Evolutionary conservation across 1,140 invertebrate species (phyloP).

Genomic region (Mercenaria mercenaria): DNA sequence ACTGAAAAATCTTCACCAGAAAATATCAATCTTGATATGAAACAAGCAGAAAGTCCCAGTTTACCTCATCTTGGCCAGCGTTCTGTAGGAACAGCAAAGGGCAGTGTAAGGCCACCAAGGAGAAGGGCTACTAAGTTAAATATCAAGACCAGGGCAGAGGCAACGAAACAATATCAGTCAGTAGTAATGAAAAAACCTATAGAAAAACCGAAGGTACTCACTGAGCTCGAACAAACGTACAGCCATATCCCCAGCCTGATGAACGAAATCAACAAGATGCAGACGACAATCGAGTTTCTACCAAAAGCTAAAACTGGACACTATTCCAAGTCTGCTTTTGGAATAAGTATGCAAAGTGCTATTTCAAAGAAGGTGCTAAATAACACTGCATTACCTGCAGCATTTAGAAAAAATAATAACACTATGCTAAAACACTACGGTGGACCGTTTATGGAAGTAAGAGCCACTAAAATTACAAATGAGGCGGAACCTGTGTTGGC

Average conservation of each 20-base stretch:
- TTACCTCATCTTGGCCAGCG: neutral
- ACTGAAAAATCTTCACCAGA: slow-evolving; percentile 7
- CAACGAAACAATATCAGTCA: neutral
- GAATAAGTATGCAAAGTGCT: slow-evolving; percentile 41
- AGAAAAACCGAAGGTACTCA: neutral
- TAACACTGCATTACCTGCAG: slow-evolving; percentile 16
- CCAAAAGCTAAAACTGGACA: slow-evolving; percentile 5
- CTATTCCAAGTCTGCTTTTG: slow-evolving; percentile 53
- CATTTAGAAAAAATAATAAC: slow-evolving; percentile 58
- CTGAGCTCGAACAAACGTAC: slow-evolving; percentile 48
- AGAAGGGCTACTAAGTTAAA: neutral
- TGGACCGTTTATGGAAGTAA: slow-evolving; percentile 27
- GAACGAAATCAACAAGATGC: slow-evolving; percentile 27
- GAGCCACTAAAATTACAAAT: slow-evolving; percentile 9
- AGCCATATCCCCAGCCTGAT: slow-evolving; percentile 1
- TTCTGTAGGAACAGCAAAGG: neutral
- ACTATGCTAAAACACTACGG: slow-evolving; percentile 55
- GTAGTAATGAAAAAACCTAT: neutral
- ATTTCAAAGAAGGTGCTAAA: slow-evolving; percentile 60
- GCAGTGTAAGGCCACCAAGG: neutral
- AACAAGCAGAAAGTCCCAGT: neutral
- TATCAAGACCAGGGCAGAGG: slow-evolving; percentile 24
- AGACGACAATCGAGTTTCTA: slow-evolving; percentile 4
- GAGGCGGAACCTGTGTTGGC: neutral
- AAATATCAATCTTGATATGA: slow-evolving; percentile 21